Conservation (phyloP, 1,140 invertebrate genomes). For the Magallana gigas region DNA sequence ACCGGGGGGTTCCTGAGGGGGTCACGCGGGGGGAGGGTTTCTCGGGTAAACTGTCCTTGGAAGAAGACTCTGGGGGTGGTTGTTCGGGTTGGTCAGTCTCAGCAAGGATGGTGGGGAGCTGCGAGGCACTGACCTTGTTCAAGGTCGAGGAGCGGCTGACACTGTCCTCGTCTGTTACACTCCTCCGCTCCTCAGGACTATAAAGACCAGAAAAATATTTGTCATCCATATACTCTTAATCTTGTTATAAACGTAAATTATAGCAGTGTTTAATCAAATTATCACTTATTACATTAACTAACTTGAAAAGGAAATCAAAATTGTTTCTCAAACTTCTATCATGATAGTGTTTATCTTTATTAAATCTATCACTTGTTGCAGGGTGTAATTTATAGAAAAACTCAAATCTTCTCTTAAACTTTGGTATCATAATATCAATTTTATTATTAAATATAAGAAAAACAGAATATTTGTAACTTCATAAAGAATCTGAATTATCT, state of each 20-base stretch:
- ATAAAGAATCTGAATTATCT: background rate
- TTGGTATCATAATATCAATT: too few relatives aligned
- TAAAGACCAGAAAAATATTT: constrained; percentile 52
- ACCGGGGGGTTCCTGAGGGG: constrained; percentile 41
- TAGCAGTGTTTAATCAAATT: too few relatives aligned
- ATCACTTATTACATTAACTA: too few relatives aligned
- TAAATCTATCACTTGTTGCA: too few relatives aligned
- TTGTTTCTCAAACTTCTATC: too few relatives aligned
- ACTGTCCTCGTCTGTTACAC: constrained; percentile 57
- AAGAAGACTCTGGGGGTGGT: constrained; percentile 71
- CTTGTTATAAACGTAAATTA: too few relatives aligned
- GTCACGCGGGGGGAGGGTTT: constrained; percentile 48
- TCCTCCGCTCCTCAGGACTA: constrained; percentile 65
- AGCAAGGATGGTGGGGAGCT: constrained; percentile 50
- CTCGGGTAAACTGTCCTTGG: constrained; percentile 63
- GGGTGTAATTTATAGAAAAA: too few relatives aligned
- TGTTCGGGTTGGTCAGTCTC: constrained; percentile 67
- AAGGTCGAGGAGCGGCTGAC: constrained; percentile 54
- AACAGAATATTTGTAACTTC: background rate
- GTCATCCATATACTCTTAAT: background rate
- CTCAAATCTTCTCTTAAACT: too few relatives aligned
- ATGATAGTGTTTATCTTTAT: too few relatives aligned
- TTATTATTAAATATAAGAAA: background rate
- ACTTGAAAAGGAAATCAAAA: too few relatives aligned
- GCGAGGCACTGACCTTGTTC: constrained; percentile 63